Evolutionary conservation across 2,797 vertebrate genomes (phyloP).

Genomic region (Hybognathus amarus): DNA sequence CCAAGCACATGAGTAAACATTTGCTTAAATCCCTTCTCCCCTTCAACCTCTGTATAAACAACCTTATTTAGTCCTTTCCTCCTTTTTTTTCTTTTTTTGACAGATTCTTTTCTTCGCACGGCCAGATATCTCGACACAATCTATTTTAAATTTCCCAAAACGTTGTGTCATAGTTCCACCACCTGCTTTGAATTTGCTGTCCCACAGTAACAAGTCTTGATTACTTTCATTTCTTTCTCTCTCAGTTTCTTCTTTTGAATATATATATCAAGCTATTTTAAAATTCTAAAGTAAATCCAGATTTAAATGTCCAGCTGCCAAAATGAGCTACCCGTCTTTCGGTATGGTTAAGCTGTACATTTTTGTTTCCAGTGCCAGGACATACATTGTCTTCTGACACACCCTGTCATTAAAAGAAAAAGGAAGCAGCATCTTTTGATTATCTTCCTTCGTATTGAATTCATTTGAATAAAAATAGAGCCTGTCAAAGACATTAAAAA

Average conservation of each 20-base stretch:
- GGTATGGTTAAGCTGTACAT: conserved; percentile 70
- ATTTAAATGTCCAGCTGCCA: conserved; percentile 71
- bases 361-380: conserved; percentile 75
- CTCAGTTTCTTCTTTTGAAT: conserved; percentile 41
- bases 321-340: conserved; percentile 64
- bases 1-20: conserved; percentile 66
- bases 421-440: conserved; percentile 74
- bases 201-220: conserved; percentile 46
- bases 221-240: conserved; percentile 49
- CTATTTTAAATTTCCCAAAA: conserved; percentile 44
- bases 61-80: conserved; percentile 26
- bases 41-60: conserved; percentile 43
- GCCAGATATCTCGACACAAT: conserved; percentile 52
- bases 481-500: conserved; percentile 56
- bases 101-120: conserved; percentile 41
- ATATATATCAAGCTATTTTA: conserved; percentile 54
- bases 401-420: conserved; percentile 80
- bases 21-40: conserved; percentile 53
- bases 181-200: conserved; percentile 59
- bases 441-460: conserved; percentile 68
- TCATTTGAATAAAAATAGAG: conserved; percentile 59
- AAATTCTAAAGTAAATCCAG: conserved; percentile 67
- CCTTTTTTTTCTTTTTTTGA: conserved; percentile 27
- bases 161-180: conserved; percentile 37
- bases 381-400: conserved; percentile 79